phyloP scores from a whole-genome alignment of 2,888 invertebrate genomes.

The Pammene fasciana region DNA sequence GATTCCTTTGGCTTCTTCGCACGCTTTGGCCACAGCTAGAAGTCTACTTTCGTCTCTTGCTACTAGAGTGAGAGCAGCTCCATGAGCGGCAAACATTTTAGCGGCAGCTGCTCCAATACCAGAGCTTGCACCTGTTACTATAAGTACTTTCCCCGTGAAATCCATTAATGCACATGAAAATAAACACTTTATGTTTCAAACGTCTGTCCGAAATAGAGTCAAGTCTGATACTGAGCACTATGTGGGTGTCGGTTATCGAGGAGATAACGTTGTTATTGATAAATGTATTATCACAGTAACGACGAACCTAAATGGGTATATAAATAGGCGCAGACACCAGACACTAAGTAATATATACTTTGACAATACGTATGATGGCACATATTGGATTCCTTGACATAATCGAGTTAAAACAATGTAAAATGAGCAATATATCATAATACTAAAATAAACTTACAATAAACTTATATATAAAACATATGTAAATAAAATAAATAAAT shows the following conservation, averaged over 20 bases:
- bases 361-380: no score
- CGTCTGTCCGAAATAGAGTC: constrained; percentile 16
- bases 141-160: constrained; percentile 43
- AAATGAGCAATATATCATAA: no score
- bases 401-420: no score
- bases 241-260: constrained; percentile 17
- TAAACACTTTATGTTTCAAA: not conserved
- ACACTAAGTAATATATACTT: not conserved
- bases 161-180: constrained; percentile 32
- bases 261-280: constrained; percentile 8
- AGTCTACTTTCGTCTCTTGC: constrained; percentile 43
- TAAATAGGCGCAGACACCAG: constrained; percentile 8
- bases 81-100: constrained; percentile 38
- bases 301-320: constrained; percentile 12
- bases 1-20: constrained; percentile 35
- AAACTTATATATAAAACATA: no score
- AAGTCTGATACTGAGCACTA: constrained; percentile 13
- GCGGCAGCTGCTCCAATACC: constrained; percentile 44
- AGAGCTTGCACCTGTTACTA: constrained; percentile 44
- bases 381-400: no score
- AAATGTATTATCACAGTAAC: constrained; percentile 2
- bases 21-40: constrained; percentile 29
- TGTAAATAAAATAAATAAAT: no score
- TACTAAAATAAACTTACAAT: no score
- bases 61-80: constrained; percentile 39